Evolutionary conservation across 2,797 vertebrate genomes (phyloP).

Genomic region (Crenuchus spilurus): DNA sequence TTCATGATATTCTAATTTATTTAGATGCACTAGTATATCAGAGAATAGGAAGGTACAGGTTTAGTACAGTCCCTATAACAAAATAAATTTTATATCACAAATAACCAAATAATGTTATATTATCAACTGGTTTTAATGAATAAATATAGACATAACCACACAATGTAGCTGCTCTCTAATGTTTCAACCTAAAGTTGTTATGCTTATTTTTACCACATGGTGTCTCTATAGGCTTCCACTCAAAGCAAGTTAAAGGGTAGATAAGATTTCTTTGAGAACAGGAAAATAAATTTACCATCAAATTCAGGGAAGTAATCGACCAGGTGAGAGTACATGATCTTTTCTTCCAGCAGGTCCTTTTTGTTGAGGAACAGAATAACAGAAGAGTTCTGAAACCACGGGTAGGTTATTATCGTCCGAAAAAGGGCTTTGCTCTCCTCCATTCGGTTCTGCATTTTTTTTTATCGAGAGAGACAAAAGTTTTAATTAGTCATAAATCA

Average conservation of each 20-base stretch:
- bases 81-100: too few relatives aligned
- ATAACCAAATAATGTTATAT: too few relatives aligned
- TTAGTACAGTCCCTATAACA: too few relatives aligned
- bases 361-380: constrained; percentile 99
- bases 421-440: constrained; percentile 99
- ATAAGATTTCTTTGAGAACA: too few relatives aligned
- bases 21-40: too few relatives aligned
- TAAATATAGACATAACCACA: too few relatives aligned
- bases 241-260: neutral
- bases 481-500: neutral
- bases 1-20: too few relatives aligned
- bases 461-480: too few relatives aligned
- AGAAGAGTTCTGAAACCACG: constrained; percentile 98
- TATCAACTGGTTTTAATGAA: too few relatives aligned
- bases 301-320: constrained; percentile 99
- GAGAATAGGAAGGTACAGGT: too few relatives aligned
- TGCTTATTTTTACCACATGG: constrained; percentile 36
- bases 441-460: constrained; percentile 98
- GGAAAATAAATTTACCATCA: constrained; percentile 78
- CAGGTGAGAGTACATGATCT: constrained; percentile 94
- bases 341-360: constrained; percentile 97
- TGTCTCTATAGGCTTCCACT: constrained; percentile 36
- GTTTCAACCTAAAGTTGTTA: neutral
- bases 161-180: too few relatives aligned
- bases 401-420: constrained; percentile 97